A percentile compares a stretch with the other conserved stretches of the same genome.
These are phyloP conservation scores for Acleris laterana DNA, from an alignment of 2,888 invertebrate species.

Conservation along the genomic window DNA sequence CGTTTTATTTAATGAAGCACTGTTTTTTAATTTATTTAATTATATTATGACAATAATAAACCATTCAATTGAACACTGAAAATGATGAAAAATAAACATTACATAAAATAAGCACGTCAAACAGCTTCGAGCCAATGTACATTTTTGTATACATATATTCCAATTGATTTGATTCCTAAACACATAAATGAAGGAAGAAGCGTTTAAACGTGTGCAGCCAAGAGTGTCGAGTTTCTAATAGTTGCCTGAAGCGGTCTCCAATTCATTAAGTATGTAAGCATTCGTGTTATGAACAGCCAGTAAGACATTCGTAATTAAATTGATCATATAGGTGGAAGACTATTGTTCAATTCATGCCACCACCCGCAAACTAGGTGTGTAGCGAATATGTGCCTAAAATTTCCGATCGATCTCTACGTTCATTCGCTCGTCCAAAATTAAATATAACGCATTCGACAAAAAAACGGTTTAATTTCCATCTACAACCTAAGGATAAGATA, in stretches of 20 bases:
- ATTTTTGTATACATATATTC: constrained; percentile 71
- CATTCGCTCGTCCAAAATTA: constrained; percentile 58
- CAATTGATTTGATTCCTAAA: constrained; percentile 73
- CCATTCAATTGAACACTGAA: constrained; percentile 79
- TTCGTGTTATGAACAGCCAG: constrained; percentile 82
- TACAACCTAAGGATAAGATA: constrained; percentile 71
- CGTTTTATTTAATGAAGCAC: constrained; percentile 17
- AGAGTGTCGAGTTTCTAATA: constrained; percentile 82
- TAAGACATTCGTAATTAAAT: constrained; percentile 62
- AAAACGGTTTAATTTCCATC: constrained; percentile 54
- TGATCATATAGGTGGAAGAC: constrained; percentile 57
- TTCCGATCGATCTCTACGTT: constrained; percentile 48
- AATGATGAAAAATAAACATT: constrained; percentile 71
- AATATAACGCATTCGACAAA: constrained; percentile 53
- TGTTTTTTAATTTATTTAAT: constrained; percentile 15
- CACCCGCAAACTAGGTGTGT: constrained; percentile 51
- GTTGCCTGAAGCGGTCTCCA: constrained; percentile 78
- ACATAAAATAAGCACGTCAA: constrained; percentile 83
- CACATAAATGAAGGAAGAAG: constrained; percentile 82
- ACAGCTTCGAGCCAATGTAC: constrained; percentile 82
- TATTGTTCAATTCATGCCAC: constrained; percentile 64
- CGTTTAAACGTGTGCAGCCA: constrained; percentile 81
- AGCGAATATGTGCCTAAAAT: constrained; percentile 50
- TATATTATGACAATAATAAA: constrained; percentile 63
- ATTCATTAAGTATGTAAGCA: constrained; percentile 75